Conservation (phyloP, 2,113 vertebrate genomes). For the Tonatia bakeri region DNA sequence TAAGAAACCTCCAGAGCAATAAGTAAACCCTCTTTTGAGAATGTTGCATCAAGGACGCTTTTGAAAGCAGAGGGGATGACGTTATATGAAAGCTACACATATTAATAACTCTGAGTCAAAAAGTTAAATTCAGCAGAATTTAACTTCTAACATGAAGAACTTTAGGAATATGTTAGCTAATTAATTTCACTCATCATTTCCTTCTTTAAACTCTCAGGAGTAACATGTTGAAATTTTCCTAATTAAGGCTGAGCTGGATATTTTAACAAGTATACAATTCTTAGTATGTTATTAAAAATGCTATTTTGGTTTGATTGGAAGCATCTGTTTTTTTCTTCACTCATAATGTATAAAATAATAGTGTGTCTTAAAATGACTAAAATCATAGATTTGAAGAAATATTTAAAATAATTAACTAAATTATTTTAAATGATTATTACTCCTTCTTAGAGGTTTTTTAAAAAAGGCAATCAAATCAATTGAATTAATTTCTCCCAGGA, state of each 20-base stretch:
- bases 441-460: neutral
- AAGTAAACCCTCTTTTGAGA: neutral
- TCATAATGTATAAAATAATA: neutral
- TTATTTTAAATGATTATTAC: neutral
- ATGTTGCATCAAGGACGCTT: neutral
- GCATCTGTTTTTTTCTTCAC: neutral
- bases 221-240: neutral
- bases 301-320: neutral
- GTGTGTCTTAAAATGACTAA: neutral
- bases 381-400: neutral
- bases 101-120: neutral
- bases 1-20: neutral
- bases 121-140: neutral
- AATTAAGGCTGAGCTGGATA: neutral
- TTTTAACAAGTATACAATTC: neutral
- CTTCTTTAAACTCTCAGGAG: neutral
- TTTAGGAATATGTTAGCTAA: neutral
- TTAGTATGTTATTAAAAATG: neutral
- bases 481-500: neutral
- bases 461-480: neutral
- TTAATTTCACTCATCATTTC: neutral
- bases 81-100: neutral
- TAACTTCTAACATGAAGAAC: neutral
- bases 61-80: neutral
- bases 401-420: neutral